Evolutionary conservation across 2,113 vertebrate species (phyloP).

Genomic region (Puffinus mauretanicus): DNA sequence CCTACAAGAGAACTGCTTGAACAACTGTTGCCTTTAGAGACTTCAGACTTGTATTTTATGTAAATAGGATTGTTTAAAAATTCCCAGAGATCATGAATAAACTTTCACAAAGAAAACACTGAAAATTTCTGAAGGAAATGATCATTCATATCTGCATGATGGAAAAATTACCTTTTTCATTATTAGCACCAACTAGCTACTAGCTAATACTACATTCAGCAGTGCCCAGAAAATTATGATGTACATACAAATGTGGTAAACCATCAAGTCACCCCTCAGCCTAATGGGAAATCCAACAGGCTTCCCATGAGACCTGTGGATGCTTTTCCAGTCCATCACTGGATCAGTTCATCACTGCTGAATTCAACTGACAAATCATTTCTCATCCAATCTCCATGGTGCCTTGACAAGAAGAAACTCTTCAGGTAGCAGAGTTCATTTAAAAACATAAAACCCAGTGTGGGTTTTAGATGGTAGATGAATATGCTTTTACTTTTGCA

Average conservation of each 20-base stretch:
- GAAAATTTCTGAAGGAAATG: background rate
- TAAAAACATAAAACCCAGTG: background rate
- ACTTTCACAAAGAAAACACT: background rate
- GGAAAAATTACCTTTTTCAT: background rate
- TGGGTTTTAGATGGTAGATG: background rate
- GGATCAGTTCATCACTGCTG: background rate
- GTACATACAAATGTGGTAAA: background rate
- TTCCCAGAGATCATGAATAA: background rate
- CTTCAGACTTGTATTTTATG: background rate
- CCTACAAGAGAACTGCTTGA: background rate
- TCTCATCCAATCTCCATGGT: accelerated
- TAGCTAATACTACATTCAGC: background rate
- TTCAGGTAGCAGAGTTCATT: background rate
- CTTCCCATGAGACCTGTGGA: background rate
- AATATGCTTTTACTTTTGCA: background rate
- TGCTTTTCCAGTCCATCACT: background rate
- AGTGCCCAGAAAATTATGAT: background rate
- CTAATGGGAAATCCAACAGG: background rate
- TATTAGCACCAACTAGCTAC: background rate
- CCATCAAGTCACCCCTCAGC: background rate
- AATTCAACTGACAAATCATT: background rate
- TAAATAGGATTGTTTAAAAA: background rate
- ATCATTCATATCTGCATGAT: background rate
- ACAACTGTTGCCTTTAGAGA: background rate
- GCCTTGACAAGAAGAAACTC: background rate